These are phyloP conservation scores for Neoascia interrupta DNA, from an alignment of 2,888 invertebrate species.

Conservation along the genomic window DNA sequence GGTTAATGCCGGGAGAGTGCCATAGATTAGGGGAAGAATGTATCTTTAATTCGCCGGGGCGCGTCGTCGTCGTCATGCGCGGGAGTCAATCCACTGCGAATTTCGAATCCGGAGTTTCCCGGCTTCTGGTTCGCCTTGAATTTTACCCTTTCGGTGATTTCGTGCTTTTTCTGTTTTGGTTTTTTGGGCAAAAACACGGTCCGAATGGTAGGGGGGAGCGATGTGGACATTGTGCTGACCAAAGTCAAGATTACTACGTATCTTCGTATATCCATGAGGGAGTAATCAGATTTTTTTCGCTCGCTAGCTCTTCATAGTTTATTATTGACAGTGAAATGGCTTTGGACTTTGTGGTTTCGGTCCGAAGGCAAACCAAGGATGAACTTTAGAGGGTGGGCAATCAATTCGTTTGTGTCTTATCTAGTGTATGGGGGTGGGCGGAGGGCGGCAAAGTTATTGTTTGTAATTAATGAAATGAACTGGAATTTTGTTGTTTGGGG, in stretches of 20 bases:
- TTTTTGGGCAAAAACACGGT: too few species aligned
- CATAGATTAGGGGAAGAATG: slow-evolving; percentile 1
- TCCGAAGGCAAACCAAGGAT: slow-evolving; percentile 32
- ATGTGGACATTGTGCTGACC: slow-evolving; percentile 35
- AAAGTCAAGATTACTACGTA: slow-evolving; percentile 66
- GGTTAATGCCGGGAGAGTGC: slow-evolving; percentile 14
- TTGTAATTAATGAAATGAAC: slow-evolving; percentile 47
- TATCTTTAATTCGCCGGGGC: slow-evolving; percentile 43
- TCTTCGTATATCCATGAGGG: slow-evolving; percentile 54
- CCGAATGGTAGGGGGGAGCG: neutral
- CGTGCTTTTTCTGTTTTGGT: neutral
- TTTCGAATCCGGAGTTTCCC: slow-evolving; percentile 37
- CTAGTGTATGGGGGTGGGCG: neutral
- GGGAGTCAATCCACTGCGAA: neutral
- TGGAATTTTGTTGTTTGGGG: slow-evolving; percentile 43
- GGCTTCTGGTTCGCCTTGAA: slow-evolving; percentile 44
- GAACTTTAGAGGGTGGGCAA: slow-evolving; percentile 26
- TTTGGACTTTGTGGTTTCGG: slow-evolving; percentile 39
- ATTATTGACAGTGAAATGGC: slow-evolving; percentile 29
- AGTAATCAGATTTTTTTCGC: slow-evolving; percentile 38
- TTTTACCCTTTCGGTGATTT: slow-evolving; percentile 29
- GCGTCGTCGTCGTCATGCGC: slow-evolving; percentile 68
- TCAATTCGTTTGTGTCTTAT: slow-evolving; percentile 40
- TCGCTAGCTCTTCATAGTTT: slow-evolving; percentile 5
- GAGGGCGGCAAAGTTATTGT: slow-evolving; percentile 41